Conservation (phyloP, 2,797 vertebrate genomes). For the Erethizon dorsatum region DNA sequence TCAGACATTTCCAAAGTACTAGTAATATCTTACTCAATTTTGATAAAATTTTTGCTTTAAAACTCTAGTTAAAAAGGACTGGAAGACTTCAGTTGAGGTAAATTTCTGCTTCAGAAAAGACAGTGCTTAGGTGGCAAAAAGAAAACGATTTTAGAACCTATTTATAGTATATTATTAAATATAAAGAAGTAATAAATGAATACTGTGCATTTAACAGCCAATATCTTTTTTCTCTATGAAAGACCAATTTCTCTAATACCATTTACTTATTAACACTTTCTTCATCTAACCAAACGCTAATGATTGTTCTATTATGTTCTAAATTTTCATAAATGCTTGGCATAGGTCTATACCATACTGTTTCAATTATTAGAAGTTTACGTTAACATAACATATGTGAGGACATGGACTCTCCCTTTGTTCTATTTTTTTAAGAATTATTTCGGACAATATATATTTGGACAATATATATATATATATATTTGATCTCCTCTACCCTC, state of each 20-base stretch:
- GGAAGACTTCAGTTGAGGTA: neutral
- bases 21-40: slow-evolving; percentile 5
- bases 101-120: slow-evolving; percentile 32
- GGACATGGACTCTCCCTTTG: neutral
- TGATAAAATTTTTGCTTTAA: slow-evolving; percentile 5
- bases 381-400: neutral
- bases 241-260: neutral
- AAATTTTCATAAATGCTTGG: neutral
- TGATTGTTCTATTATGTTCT: neutral
- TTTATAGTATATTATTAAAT: neutral
- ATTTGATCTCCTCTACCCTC: neutral
- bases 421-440: neutral
- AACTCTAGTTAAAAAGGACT: neutral
- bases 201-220: neutral
- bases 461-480: no score
- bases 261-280: slow-evolving; percentile 15
- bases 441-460: neutral
- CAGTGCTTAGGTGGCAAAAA: neutral
- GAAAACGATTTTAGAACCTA: neutral
- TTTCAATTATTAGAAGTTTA: slow-evolving; percentile 24
- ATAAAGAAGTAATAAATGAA: slow-evolving; percentile 20
- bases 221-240: neutral
- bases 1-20: neutral
- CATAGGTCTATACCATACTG: neutral
- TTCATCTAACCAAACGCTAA: slow-evolving; percentile 9